These are phyloP conservation scores for Poecilia latipinna DNA, from an alignment of 2,113 vertebrate genomes.

Conservation along the genomic window DNA sequence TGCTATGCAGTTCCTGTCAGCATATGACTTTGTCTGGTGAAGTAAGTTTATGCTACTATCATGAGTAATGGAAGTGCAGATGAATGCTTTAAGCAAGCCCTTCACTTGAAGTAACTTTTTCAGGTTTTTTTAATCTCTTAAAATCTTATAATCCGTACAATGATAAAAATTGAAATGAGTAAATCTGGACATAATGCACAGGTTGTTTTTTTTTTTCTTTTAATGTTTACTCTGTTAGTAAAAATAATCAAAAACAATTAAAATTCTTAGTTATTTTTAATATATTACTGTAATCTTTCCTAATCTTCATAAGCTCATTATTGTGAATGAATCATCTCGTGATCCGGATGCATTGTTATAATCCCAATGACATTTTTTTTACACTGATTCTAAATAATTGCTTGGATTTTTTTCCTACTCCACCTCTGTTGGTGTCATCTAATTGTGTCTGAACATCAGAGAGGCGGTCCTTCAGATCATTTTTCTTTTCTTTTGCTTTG, in stretches of 20 bases:
- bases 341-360: not conserved
- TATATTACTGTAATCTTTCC: not conserved
- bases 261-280: not conserved
- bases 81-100: too few species aligned
- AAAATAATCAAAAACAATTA: too few species aligned
- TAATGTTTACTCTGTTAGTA: not conserved
- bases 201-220: not conserved
- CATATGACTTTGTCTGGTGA: too few species aligned
- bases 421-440: slow-evolving; percentile 84
- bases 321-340: not conserved
- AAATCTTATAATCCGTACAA: not conserved
- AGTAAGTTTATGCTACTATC: too few species aligned
- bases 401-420: slow-evolving; percentile 45
- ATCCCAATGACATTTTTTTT: not conserved
- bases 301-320: not conserved
- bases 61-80: too few species aligned
- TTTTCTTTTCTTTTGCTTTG: slow-evolving; percentile 78
- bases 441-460: slow-evolving; percentile 73
- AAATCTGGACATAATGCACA: not conserved
- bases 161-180: not conserved
- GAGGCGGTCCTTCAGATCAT: slow-evolving; percentile 78
- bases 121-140: too few species aligned
- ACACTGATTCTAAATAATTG: not conserved
- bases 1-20: too few species aligned
- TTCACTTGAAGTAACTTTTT: too few species aligned